phyloP scores from a whole-genome alignment of 1,140 invertebrate genomes.

The Philopotamus ludificatus region DNA sequence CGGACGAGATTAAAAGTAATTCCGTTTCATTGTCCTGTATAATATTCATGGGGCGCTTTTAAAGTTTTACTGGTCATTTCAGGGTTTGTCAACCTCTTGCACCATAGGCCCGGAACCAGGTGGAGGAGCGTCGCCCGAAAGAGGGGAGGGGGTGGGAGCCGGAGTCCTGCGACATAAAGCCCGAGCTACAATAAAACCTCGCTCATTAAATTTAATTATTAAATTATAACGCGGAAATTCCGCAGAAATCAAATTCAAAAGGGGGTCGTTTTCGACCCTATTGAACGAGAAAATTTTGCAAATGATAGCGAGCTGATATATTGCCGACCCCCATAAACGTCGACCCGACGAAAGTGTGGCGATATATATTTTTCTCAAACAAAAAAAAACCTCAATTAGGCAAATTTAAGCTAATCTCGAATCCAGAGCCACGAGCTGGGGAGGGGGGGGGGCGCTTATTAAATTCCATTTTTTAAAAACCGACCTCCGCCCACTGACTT shows the following conservation, averaged over 20 bases:
- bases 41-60: not conserved
- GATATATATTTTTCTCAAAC: too few species aligned
- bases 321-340: too few species aligned
- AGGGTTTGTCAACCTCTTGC: not conserved
- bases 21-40: not conserved
- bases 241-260: constrained; percentile 22
- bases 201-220: constrained; percentile 28
- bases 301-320: too few species aligned
- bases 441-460: too few species aligned
- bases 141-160: too few species aligned
- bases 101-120: not conserved
- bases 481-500: too few species aligned
- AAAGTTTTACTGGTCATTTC: not conserved
- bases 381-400: not conserved
- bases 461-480: too few species aligned
- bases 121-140: not conserved
- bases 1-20: not conserved
- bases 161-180: not conserved
- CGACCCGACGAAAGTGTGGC: too few species aligned
- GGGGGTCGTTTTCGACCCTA: constrained; percentile 11
- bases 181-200: constrained; percentile 7
- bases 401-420: too few species aligned
- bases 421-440: too few species aligned
- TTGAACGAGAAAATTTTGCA: constrained; percentile 5
- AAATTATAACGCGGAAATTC: constrained; percentile 25